Conservation (phyloP, 2,113 vertebrate genomes). For the Ceratotherium simum region DNA sequence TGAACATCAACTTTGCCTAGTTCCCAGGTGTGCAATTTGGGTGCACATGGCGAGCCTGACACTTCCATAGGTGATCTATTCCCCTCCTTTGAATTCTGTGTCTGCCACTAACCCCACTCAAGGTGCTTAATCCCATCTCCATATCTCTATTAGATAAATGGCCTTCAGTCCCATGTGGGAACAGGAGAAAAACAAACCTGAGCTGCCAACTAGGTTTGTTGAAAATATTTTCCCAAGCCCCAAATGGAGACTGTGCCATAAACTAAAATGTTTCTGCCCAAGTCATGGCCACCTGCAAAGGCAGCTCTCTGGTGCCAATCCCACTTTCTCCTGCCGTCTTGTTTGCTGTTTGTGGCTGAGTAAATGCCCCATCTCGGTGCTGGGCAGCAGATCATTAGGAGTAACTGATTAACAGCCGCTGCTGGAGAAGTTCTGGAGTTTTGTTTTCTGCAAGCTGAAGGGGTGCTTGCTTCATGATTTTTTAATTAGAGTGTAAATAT, state of each 20-base stretch:
- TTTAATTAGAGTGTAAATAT: slow-evolving; percentile 97
- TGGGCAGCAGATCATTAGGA: slow-evolving; percentile 84
- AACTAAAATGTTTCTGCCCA: background rate
- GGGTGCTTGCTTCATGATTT: slow-evolving; percentile 91
- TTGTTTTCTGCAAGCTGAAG: slow-evolving; percentile 88
- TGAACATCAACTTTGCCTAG: background rate
- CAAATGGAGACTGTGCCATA: background rate
- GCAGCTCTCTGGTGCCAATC: slow-evolving; percentile 11
- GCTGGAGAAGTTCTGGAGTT: slow-evolving; percentile 86
- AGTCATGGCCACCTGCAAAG: background rate
- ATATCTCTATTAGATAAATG: background rate
- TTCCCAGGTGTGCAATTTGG: background rate
- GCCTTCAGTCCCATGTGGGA: background rate
- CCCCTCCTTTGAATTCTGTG: background rate
- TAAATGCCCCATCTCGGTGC: slow-evolving; percentile 79
- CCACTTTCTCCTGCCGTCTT: slow-evolving; percentile 77
- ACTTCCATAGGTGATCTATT: background rate
- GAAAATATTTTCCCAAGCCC: background rate
- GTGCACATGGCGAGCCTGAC: background rate
- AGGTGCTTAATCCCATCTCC: background rate
- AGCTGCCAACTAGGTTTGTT: background rate
- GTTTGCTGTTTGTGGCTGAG: slow-evolving; percentile 83
- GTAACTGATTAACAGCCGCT: slow-evolving; percentile 91
- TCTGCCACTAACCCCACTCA: background rate
- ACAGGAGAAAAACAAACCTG: background rate